A percentile compares a stretch with the other conserved stretches of the same genome.
Evolutionary conservation across 1,140 invertebrate species (phyloP).

Genomic region (Bombus confusus): DNA sequence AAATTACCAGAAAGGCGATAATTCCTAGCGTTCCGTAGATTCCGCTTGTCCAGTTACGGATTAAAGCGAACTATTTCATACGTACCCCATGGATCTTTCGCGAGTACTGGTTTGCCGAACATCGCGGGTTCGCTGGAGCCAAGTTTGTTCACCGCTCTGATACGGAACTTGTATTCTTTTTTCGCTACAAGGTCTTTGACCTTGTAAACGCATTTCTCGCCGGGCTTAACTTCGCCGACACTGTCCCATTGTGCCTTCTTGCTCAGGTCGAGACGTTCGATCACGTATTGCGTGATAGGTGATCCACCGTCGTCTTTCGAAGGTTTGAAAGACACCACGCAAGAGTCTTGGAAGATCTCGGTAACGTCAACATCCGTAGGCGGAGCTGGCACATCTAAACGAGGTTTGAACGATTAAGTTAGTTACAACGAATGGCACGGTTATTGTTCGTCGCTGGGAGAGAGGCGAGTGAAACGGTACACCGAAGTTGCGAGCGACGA

Average conservation of each 20-base stretch:
- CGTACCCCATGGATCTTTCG: conserved; percentile 98
- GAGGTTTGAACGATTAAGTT: background rate
- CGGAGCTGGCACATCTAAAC: conserved; percentile 90
- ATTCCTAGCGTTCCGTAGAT: background rate
- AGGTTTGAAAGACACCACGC: conserved; percentile 95
- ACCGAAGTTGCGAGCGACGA: no score
- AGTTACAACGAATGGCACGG: background rate
- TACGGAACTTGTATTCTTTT: conserved; percentile 97
- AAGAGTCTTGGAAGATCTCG: conserved; percentile 96
- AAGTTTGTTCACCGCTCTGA: conserved; percentile 96
- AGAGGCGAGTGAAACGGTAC: background rate
- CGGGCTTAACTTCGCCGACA: conserved; percentile 88
- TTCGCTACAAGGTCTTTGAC: conserved; percentile 93
- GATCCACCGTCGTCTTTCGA: conserved; percentile 97
- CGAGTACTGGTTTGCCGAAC: conserved; percentile 93
- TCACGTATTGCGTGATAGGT: conserved; percentile 94
- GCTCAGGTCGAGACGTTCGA: conserved; percentile 96
- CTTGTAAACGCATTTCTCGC: conserved; percentile 89
- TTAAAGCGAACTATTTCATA: background rate
- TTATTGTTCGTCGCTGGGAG: background rate
- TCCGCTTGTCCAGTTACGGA: background rate
- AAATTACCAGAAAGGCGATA: background rate
- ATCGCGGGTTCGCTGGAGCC: conserved; percentile 93
- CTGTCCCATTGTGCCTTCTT: conserved; percentile 94
- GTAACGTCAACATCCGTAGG: conserved; percentile 95